A percentile compares a stretch with the other conserved stretches of the same genome.
Conservation (phyloP, 2,113 vertebrate species). For the Mastomys coucha region DNA sequence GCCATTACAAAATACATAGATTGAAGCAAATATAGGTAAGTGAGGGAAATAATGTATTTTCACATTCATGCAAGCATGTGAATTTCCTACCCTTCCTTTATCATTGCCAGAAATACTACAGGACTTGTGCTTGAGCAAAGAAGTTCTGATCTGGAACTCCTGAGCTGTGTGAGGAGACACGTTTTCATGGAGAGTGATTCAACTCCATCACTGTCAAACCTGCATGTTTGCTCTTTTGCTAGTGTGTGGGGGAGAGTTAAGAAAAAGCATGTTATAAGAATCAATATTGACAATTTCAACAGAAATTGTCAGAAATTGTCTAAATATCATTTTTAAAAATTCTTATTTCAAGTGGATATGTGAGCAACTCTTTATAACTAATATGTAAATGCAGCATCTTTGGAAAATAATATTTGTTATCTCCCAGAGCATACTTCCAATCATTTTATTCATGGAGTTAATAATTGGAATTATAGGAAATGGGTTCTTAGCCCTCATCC, state of each 20-base stretch:
- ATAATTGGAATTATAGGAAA: conserved; percentile 22
- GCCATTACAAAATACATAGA: neutral
- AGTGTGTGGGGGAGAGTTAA: neutral
- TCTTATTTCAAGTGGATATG: neutral
- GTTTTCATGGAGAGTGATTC: neutral
- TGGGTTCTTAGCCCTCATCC: conserved; percentile 2
- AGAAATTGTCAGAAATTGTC: neutral
- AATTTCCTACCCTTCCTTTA: neutral
- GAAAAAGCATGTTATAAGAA: neutral
- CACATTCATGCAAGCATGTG: neutral
- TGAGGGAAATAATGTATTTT: neutral
- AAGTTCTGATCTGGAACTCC: neutral
- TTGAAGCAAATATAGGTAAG: neutral
- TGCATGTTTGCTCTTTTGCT: neutral
- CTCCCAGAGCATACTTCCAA: rapidly evolving
- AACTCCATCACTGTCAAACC: neutral
- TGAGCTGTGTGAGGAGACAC: neutral
- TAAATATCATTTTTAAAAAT: neutral
- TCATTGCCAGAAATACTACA: neutral
- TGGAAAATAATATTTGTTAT: neutral
- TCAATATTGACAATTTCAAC: neutral
- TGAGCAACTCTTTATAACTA: neutral
- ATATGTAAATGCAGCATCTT: neutral
- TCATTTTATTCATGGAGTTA: neutral
- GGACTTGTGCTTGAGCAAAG: neutral